Base-by-base conservation (phyloP, 2,797 vertebrate species). In the Cuculus canorus region DNA sequence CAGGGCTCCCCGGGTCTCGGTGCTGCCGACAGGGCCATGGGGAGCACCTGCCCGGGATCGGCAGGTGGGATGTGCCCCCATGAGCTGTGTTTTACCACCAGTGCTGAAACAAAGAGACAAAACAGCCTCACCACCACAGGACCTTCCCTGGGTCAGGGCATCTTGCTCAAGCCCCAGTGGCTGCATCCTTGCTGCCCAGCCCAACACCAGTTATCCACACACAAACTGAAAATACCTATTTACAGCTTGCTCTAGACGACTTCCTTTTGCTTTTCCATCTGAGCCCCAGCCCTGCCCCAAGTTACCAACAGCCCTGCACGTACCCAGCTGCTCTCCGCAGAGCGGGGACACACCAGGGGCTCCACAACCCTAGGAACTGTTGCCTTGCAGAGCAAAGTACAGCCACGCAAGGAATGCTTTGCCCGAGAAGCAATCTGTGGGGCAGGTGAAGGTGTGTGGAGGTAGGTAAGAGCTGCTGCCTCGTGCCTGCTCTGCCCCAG, bases 61-160 rank as follows among this genome's bases (percentile, higher is more conserved):
- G 10, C 53, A 30, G 45, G 28, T 10, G 35, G 50, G 70, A n/a
- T 1, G 2, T 1, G 68, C 23, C 18, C 30, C 30, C 75, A 13
- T 0, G 1, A 32, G 22, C 0, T 3, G 4, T 1, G 32, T 19
- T 65, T 32, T 17, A 32, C 28, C 27, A 52, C 2, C 65, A 18
- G 43, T 32, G 47, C 57, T 39, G 63, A 39, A 53, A 65, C 7
- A 52, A 18, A 35, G 43, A 77, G 39, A 16, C 22, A 11, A 63
- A 22, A 5, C 33, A 9, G 28, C 54, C 50, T 2, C 6, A 0
- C 7, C 39, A 4, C 37, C 27, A 10, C 0, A 4, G 76, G 53
- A 56, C 47, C 18, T 43, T 33, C 14, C 35, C 22, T 27, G 7
- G 2, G 45, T 17, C 50, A 10, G 33, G 66, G 22, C 5, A 0